Conservation (phyloP, 30 jellyfish, hydroid and myxozoan species). For the Hydra vulgaris region DNA sequence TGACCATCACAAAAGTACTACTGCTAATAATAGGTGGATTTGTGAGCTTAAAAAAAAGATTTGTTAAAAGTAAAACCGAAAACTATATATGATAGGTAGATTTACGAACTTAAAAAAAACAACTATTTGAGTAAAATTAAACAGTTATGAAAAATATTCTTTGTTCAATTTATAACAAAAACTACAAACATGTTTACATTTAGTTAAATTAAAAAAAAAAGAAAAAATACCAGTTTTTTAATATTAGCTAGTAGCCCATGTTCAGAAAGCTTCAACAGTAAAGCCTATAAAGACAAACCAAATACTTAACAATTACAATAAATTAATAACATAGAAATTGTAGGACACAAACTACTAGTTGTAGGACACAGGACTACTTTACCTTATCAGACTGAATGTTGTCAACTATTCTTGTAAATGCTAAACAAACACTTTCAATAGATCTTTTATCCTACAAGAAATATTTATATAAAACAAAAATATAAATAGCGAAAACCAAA, state of each 20-base stretch:
- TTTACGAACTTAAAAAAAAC: no score
- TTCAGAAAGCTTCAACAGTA: slow-evolving; percentile 66
- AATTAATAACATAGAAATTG: no score
- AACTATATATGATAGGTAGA: not conserved
- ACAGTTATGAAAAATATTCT: no score
- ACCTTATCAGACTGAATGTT: slow-evolving; percentile 71
- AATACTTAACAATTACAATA: no score
- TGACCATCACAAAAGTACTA: slow-evolving; percentile 75
- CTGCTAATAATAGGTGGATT: slow-evolving; percentile 87
- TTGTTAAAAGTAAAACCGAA: not conserved
- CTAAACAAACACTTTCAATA: slow-evolving; percentile 81
- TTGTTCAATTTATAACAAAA: no score
- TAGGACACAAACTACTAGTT: no score
- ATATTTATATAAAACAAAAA: not conserved
- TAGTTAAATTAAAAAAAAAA: no score
- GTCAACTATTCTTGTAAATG: slow-evolving; percentile 89
- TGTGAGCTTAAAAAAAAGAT: not conserved
- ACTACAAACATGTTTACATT: no score
- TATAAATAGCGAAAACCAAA: not conserved
- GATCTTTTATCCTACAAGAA: slow-evolving; percentile 72
- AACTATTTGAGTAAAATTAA: no score
- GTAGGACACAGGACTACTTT: not conserved
- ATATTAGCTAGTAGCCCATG: slow-evolving; percentile 69
- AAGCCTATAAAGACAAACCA: slow-evolving; percentile 12
- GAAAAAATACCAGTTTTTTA: slow-evolving; percentile 53